Percentiles rank a stretch among this genome's conserved stretches.
phyloP scores from a whole-genome alignment of 2,797 vertebrate species.

The Crocodylus rhombifer region DNA sequence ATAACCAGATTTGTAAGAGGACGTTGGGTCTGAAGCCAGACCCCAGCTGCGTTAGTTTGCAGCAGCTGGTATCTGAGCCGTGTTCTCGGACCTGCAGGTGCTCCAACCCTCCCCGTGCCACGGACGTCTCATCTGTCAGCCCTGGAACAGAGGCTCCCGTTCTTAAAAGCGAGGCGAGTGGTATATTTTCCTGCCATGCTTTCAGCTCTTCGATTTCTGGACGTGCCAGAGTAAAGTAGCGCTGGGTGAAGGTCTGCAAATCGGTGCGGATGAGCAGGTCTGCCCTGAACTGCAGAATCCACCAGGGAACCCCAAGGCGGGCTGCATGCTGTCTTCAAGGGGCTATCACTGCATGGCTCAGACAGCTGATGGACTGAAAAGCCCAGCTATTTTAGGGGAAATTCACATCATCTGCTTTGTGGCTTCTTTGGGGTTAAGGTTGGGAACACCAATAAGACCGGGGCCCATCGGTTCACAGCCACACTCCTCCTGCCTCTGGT shows the following conservation, averaged over 20 bases:
- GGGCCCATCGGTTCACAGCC: background rate
- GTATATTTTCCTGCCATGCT: background rate
- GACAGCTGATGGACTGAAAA: background rate
- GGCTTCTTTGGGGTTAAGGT: too few species aligned
- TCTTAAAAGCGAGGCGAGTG: background rate
- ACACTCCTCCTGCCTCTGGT: background rate
- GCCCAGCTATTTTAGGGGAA: background rate
- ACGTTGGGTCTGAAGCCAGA: background rate
- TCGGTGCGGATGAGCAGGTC: background rate
- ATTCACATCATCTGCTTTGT: background rate
- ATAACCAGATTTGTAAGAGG: too few species aligned
- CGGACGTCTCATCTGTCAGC: too few species aligned
- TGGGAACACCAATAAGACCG: background rate
- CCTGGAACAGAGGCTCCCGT: too few species aligned
- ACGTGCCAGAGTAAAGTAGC: background rate
- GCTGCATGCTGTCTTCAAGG: background rate
- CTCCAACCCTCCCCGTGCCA: background rate
- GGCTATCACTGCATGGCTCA: background rate
- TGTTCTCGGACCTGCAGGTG: background rate
- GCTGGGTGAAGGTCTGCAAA: background rate
- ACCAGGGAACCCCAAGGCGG: background rate
- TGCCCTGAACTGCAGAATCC: background rate
- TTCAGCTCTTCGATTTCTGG: accelerated
- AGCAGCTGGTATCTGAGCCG: too few species aligned
- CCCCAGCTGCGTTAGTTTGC: background rate